These are phyloP conservation scores for Cosmia trapezina DNA, from an alignment of 2,888 invertebrate genomes.

Conservation along the genomic window DNA sequence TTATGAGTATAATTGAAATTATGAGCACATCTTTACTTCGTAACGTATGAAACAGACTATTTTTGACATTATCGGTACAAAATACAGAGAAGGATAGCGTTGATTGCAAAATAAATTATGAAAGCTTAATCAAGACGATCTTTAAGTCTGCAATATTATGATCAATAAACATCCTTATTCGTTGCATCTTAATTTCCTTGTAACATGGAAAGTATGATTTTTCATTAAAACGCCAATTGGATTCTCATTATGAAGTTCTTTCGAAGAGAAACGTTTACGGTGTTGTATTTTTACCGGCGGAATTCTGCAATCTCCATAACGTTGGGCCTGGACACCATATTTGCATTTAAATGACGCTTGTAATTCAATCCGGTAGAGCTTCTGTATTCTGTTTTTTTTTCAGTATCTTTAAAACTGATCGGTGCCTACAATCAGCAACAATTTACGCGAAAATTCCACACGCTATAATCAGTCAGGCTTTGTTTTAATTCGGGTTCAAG, in stretches of 20 bases:
- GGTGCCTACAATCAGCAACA: not conserved
- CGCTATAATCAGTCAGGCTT: not conserved
- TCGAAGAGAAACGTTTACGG: not conserved
- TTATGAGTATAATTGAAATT: not conserved
- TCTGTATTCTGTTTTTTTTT: slow-evolving; percentile 1
- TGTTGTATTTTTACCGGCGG: slow-evolving; percentile 4
- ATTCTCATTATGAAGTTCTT: slow-evolving; percentile 8
- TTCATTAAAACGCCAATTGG: slow-evolving; percentile 33
- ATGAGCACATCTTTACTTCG: slow-evolving; percentile 4
- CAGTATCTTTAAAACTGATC: not conserved
- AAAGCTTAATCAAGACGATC: slow-evolving; percentile 15
- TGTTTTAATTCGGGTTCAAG: not conserved
- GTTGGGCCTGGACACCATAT: slow-evolving; percentile 13
- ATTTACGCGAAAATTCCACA: not conserved
- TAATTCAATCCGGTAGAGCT: slow-evolving; percentile 22
- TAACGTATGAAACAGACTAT: not conserved
- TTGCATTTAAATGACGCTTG: slow-evolving; percentile 4
- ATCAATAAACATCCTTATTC: slow-evolving; percentile 31
- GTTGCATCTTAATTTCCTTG: slow-evolving; percentile 19
- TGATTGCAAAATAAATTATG: slow-evolving; percentile 3
- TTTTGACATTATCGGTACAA: not conserved
- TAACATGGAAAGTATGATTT: slow-evolving; percentile 27
- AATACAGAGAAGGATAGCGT: not conserved
- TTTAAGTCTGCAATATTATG: slow-evolving; percentile 11
- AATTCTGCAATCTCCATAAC: slow-evolving; percentile 42